Percentiles rank a stretch among this genome's conserved stretches.
phyloP scores from a whole-genome alignment of 2,888 invertebrate genomes.

The Drosophila pseudotalamancana region DNA sequence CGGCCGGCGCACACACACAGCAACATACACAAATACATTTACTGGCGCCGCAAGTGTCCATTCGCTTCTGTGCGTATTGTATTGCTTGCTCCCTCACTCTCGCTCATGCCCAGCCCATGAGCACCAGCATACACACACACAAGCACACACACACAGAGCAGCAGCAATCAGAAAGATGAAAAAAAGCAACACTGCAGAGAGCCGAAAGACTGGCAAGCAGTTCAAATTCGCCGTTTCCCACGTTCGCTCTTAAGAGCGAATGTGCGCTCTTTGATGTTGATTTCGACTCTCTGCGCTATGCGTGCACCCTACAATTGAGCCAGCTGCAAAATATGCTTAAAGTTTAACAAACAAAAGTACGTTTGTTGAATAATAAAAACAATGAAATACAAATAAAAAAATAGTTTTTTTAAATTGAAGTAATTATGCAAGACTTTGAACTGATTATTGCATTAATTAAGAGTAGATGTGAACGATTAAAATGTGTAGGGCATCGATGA shows the following conservation, averaged over 20 bases:
- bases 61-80: conserved; percentile 62
- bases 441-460: too few species aligned
- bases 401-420: too few species aligned
- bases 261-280: conserved; percentile 1
- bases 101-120: conserved; percentile 54
- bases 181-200: conserved; percentile 14
- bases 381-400: too few species aligned
- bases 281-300: conserved; percentile 4
- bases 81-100: conserved; percentile 68
- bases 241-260: conserved; percentile 20
- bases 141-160: not conserved
- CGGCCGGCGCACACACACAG: conserved; percentile 22
- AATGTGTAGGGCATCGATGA: conserved; percentile 21
- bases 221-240: conserved; percentile 30
- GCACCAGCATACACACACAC: conserved; percentile 26
- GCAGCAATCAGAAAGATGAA: too few species aligned
- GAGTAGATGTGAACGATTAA: too few species aligned
- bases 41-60: conserved; percentile 62
- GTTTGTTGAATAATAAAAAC: too few species aligned
- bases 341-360: too few species aligned
- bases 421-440: too few species aligned
- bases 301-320: conserved; percentile 5
- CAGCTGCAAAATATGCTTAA: not conserved
- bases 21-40: conserved; percentile 9
- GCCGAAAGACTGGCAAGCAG: conserved; percentile 40